Evolutionary conservation across 2,888 invertebrate species (phyloP), one percentile per base, ranked within the genome.

Genomic region (Hypomecis punctinalis): DNA sequence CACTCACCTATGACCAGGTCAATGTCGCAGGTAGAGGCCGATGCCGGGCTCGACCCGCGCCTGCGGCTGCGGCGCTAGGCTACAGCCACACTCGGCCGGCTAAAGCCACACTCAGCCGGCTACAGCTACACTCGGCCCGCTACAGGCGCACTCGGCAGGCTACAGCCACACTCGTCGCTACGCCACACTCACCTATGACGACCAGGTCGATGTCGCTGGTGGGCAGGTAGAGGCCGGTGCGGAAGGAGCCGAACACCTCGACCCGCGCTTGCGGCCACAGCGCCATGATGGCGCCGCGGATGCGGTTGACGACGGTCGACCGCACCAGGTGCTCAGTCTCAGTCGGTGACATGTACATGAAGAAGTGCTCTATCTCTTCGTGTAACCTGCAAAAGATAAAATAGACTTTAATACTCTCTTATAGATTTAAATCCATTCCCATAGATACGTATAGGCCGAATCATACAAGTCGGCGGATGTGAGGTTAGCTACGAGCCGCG

Each of bases 331-430:
- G 97, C 88, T 99, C 99, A 77, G 97, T 97, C 80, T 95, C 95
- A 66, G 98, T 97, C 39, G 99, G 99, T 72, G 97, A 96, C 96
- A 99, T 98, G 94, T 98, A 99, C 80, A 95, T 94, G 93, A 96
- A 98, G 94, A 99, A 99, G 92, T 99, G 98, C 88, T 98, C 97
- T 74, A 99, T 99, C 94, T 99, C 99, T 89, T 99, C 97, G 90
- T 99, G 99, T 67, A 99, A 94, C 76, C 98, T 98, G 93, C 11
- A 77, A 73, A 67, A 63, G 40, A 40, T 9, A 8, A 40, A 7
- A 8, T 40, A 9, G 8, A 40, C 7, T 40, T 40, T 7, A 40
- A 10, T 9, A 40, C 40, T 23, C 40, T 40, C 3, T 7, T 7
- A 6, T 8, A 39, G 7, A 39, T 39, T 8, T 9, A 39, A 8